Conservation (phyloP, 2,888 invertebrate genomes). For the Callosobruchus maculatus region DNA sequence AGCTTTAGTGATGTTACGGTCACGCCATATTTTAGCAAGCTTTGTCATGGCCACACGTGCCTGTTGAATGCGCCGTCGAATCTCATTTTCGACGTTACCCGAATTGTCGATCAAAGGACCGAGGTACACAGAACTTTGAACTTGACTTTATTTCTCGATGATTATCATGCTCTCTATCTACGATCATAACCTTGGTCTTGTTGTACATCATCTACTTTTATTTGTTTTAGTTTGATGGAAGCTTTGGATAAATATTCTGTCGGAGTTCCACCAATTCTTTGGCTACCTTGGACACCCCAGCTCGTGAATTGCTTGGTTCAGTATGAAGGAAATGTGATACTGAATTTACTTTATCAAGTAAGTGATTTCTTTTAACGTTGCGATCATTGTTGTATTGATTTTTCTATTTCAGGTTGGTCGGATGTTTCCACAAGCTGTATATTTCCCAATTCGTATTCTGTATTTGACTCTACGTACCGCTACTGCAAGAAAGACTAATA, state of each 20-base stretch:
- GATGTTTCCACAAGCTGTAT: constrained; percentile 95
- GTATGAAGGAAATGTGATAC: constrained; percentile 84
- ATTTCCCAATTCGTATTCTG: constrained; percentile 91
- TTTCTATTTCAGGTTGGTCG: constrained; percentile 67
- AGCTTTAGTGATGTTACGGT: too few species aligned
- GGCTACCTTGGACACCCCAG: constrained; percentile 98
- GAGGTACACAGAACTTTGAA: too few species aligned
- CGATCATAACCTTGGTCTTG: too few species aligned
- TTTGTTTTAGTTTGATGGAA: constrained; percentile 63
- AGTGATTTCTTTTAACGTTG: constrained; percentile 27
- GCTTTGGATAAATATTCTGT: constrained; percentile 90
- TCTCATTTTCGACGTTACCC: too few species aligned
- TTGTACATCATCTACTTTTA: too few species aligned
- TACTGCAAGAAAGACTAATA: constrained; percentile 62
- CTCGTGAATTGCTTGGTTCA: constrained; percentile 87
- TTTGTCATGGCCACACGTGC: too few species aligned
- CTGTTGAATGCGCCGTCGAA: too few species aligned
- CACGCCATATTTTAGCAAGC: too few species aligned
- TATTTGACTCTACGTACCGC: constrained; percentile 89
- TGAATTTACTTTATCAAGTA: constrained; percentile 85
- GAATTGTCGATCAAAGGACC: too few species aligned
- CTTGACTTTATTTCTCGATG: too few species aligned
- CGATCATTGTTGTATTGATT: constrained; percentile 7
- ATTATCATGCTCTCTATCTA: too few species aligned
- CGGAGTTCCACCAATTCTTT: constrained; percentile 90